Evolutionary conservation across 2,888 invertebrate species (phyloP).

Genomic region (Stictocephala bisonia): DNA sequence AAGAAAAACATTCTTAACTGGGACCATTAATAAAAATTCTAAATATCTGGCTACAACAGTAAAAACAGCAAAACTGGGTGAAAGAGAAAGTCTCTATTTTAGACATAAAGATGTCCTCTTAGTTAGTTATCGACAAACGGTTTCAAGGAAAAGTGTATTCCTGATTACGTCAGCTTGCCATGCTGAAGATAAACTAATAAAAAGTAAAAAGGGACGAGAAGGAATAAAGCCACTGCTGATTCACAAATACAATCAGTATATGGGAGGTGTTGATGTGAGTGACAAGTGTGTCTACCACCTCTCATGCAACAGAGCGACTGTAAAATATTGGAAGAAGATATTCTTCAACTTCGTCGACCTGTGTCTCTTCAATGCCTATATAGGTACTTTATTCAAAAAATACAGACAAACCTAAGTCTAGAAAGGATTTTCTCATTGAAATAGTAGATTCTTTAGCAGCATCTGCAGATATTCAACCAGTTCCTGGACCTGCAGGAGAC

Average conservation of each 20-base stretch:
- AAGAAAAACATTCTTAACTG: constrained; percentile 17
- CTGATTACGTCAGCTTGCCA: constrained; percentile 14
- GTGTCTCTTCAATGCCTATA: constrained; percentile 26
- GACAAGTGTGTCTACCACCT: constrained; percentile 10
- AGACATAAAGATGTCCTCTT: not conserved
- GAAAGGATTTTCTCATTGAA: not conserved
- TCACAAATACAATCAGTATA: constrained; percentile 33
- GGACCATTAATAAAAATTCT: constrained; percentile 28
- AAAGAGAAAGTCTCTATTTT: constrained; percentile 25
- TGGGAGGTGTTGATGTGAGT: constrained; percentile 29
- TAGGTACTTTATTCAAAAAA: constrained; percentile 1
- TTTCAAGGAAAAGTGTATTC: not conserved
- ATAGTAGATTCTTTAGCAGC: not conserved
- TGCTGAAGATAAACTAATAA: constrained; percentile 30
- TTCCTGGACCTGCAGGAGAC: not conserved
- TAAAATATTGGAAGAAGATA: constrained; percentile 36
- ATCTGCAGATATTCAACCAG: not conserved
- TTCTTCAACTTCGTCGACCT: constrained; percentile 30
- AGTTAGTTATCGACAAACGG: constrained; percentile 8
- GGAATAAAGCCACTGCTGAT: constrained; percentile 15
- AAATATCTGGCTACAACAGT: not conserved
- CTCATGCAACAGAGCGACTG: not conserved
- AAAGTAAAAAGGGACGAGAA: constrained; percentile 11
- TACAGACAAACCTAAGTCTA: constrained; percentile 4
- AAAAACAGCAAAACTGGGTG: constrained; percentile 14